These are phyloP conservation scores for Acrobasis suavella DNA, from an alignment of 2,888 invertebrate genomes.

Conservation along the genomic window DNA sequence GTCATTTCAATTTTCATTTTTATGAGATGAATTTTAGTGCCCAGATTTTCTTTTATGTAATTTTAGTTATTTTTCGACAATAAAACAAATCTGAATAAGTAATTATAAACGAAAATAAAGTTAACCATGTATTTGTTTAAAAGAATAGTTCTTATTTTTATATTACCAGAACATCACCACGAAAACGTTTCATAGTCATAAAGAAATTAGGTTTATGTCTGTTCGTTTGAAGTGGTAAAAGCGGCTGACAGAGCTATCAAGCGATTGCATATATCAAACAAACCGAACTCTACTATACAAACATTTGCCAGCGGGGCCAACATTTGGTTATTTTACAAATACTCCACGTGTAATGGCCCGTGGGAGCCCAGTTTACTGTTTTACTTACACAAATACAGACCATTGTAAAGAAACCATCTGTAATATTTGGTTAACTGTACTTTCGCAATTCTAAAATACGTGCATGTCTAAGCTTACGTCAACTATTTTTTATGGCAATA, in stretches of 20 bases:
- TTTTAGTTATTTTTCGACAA: no score
- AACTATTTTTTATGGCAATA: no score
- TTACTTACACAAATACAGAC: slow-evolving; percentile 55
- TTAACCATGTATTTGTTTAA: no score
- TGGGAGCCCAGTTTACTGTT: slow-evolving; percentile 65
- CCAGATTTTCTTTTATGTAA: no score
- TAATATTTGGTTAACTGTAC: slow-evolving; percentile 69
- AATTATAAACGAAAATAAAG: no score
- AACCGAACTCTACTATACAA: slow-evolving; percentile 72
- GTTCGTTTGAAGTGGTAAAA: slow-evolving; percentile 56
- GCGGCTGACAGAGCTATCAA: slow-evolving; percentile 54
- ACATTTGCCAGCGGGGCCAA: slow-evolving; percentile 62
- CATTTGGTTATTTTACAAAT: slow-evolving; percentile 76
- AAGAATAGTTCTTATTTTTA: no score
- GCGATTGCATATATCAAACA: slow-evolving; percentile 69
- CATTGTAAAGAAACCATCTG: slow-evolving; percentile 56
- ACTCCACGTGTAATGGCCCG: slow-evolving; percentile 73
- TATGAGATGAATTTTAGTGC: no score
- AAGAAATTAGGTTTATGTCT: slow-evolving; percentile 33
- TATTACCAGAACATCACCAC: background rate
- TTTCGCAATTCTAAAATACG: slow-evolving; percentile 27
- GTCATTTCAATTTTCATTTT: no score
- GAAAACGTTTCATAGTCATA: background rate
- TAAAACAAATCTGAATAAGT: no score
- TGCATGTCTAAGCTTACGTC: background rate